These are phyloP conservation scores for Cinclus cinclus DNA, from an alignment of 2,113 vertebrate genomes.

Conservation along the genomic window DNA sequence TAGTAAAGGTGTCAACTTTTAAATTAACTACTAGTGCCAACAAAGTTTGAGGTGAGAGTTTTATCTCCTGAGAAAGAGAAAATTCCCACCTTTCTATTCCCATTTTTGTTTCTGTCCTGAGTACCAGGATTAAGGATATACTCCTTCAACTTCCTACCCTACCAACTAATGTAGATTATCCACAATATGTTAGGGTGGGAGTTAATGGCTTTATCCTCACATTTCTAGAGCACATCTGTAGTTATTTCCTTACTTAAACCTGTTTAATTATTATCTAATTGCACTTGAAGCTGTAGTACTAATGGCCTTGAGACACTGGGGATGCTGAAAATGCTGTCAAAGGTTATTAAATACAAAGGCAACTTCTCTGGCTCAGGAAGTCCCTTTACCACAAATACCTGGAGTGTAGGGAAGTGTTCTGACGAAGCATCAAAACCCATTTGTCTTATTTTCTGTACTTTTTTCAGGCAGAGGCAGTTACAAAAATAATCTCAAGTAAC, in stretches of 20 bases:
- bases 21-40: background rate
- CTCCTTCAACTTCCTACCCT: background rate
- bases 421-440: background rate
- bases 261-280: background rate
- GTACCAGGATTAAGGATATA: background rate
- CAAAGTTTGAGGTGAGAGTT: background rate
- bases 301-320: background rate
- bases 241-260: background rate
- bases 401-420: background rate
- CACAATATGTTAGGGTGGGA: background rate
- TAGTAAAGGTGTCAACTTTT: background rate
- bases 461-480: background rate
- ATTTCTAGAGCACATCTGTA: background rate
- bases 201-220: background rate
- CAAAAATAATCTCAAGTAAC: background rate
- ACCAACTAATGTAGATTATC: background rate
- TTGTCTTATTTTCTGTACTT: background rate
- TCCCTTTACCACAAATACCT: background rate
- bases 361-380: background rate
- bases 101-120: background rate
- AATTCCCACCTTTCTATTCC: background rate
- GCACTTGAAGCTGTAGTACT: background rate
- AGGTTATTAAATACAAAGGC: background rate
- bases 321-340: background rate
- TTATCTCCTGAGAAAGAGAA: background rate